Percentiles rank a stretch among this genome's conserved stretches.
Evolutionary conservation across 2,888 invertebrate species (phyloP).

Genomic region (Chrysolina americana): DNA sequence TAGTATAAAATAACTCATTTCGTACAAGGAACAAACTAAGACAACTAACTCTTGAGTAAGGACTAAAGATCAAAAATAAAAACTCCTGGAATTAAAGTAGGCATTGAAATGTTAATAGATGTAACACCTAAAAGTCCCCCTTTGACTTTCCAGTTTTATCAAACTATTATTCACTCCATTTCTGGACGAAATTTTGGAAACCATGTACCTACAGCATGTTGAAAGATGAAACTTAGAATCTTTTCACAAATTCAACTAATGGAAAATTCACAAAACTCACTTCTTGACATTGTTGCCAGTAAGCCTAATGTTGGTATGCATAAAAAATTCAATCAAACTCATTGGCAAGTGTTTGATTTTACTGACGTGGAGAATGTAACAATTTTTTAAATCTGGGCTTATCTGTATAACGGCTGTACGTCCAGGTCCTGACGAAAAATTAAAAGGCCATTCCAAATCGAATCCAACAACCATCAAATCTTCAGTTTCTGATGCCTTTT

Average conservation of each 20-base stretch:
- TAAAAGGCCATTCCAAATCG: slow-evolving; percentile 80
- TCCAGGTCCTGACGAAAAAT: slow-evolving; percentile 74
- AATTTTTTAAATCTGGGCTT: slow-evolving; percentile 73
- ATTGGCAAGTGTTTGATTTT: slow-evolving; percentile 74
- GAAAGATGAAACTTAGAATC: too few relatives aligned
- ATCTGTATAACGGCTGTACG: slow-evolving; percentile 77
- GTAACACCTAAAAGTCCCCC: too few relatives aligned
- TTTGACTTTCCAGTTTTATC: too few relatives aligned
- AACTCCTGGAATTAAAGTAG: too few relatives aligned
- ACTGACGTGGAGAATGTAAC: slow-evolving; percentile 75
- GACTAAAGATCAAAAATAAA: too few relatives aligned
- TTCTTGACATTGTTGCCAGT: slow-evolving; percentile 78
- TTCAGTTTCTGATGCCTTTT: slow-evolving; percentile 61
- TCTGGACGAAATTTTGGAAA: too few relatives aligned
- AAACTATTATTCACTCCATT: too few relatives aligned
- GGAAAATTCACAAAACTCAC: slow-evolving; percentile 64
- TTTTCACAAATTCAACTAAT: background rate
- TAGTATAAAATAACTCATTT: too few relatives aligned
- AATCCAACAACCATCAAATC: slow-evolving; percentile 74
- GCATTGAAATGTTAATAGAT: too few relatives aligned
- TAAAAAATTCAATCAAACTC: slow-evolving; percentile 71
- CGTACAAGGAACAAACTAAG: too few relatives aligned
- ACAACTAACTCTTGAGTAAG: too few relatives aligned
- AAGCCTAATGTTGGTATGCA: slow-evolving; percentile 73
- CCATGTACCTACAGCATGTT: too few relatives aligned